Conservation (phyloP, 2,797 vertebrate species). For the Zenarchopterus dispar region DNA sequence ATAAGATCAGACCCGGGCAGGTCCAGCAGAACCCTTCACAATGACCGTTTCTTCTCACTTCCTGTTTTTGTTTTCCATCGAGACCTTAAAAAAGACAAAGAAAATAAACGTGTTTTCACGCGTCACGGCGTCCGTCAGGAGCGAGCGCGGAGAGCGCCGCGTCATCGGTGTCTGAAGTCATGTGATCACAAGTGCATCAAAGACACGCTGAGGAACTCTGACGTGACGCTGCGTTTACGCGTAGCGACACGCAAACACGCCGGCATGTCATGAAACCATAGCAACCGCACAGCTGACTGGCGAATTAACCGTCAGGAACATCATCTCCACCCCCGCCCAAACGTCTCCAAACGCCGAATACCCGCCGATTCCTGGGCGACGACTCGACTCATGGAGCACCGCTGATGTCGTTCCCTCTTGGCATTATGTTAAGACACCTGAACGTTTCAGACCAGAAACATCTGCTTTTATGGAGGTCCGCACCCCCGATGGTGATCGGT, state of each 20-base stretch:
- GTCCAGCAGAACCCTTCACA: conserved; percentile 38
- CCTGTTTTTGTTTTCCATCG: conserved; percentile 58
- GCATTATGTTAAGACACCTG: too few species aligned
- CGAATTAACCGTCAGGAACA: background rate
- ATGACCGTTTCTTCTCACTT: conserved; percentile 42
- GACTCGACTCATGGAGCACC: too few species aligned
- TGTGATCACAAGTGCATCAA: conserved; percentile 32
- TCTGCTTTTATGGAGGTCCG: too few species aligned
- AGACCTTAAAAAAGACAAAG: conserved; percentile 11
- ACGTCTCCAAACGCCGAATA: too few species aligned
- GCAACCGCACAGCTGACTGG: conserved; percentile 1
- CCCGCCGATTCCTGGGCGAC: too few species aligned
- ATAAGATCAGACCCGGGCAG: conserved; percentile 62
- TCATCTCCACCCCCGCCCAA: too few species aligned
- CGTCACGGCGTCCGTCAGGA: conserved; percentile 9
- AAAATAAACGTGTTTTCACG: conserved; percentile 12
- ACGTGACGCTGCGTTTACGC: conserved; percentile 3
- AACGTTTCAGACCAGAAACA: too few species aligned
- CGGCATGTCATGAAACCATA: background rate
- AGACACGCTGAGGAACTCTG: conserved; percentile 23
- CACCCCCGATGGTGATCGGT: too few species aligned
- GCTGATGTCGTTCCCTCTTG: too few species aligned
- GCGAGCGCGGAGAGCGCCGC: conserved; percentile 35
- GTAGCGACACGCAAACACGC: too few species aligned
- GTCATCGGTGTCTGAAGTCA: conserved; percentile 61